Conservation (phyloP, 2,113 vertebrate genomes). For the Potamarius usumacintae region DNA sequence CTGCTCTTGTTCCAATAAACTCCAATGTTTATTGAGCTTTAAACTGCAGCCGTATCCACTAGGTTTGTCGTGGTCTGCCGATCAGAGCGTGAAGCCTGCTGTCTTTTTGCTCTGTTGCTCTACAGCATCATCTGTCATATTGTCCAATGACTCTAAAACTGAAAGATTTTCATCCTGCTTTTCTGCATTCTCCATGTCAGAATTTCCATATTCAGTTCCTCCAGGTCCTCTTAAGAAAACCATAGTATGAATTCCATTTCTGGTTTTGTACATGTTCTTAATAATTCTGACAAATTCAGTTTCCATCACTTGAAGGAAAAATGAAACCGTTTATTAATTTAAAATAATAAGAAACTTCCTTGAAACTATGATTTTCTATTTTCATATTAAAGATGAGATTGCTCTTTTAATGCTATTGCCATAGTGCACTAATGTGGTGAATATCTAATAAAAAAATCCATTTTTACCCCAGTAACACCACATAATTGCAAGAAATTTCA, state of each 20-base stretch:
- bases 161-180: not conserved
- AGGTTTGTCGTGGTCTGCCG: constrained; percentile 1
- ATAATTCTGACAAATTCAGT: not conserved
- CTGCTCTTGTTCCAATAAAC: constrained; percentile 13
- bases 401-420: not conserved
- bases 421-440: not conserved
- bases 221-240: not conserved
- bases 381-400: not conserved
- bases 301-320: not conserved
- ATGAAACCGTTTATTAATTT: not conserved
- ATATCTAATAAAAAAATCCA: not conserved
- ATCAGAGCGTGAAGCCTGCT: constrained; percentile 51
- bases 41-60: not conserved
- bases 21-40: not conserved
- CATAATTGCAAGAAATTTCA: not conserved
- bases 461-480: not conserved
- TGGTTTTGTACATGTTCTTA: not conserved
- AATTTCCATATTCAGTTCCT: not conserved
- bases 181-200: not conserved
- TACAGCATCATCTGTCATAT: constrained; percentile 65
- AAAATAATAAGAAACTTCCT: not conserved
- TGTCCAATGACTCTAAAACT: constrained; percentile 3
- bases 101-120: constrained; percentile 67
- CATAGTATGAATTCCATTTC: not conserved
- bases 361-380: not conserved